Evolutionary conservation across 2,888 invertebrate species (phyloP).

Genomic region (Campoplex capitator): DNA sequence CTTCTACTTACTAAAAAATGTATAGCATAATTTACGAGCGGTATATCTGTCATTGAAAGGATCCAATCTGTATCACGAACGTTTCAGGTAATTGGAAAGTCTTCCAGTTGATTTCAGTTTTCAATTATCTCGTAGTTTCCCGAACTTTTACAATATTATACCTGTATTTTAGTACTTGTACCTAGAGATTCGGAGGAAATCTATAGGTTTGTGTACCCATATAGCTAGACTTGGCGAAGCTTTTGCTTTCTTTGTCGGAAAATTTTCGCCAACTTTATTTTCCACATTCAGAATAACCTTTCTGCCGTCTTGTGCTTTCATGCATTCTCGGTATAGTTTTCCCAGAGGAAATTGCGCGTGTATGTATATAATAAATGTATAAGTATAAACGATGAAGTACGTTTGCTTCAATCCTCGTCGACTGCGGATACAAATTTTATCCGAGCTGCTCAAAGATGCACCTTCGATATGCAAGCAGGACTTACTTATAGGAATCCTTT

Average conservation of each 20-base stretch:
- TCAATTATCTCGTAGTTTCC: slow-evolving; percentile 52
- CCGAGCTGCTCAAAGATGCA: slow-evolving; percentile 43
- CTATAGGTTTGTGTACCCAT: slow-evolving; percentile 29
- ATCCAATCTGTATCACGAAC: slow-evolving; percentile 2
- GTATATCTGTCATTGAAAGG: slow-evolving; percentile 10
- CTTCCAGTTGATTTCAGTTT: slow-evolving; percentile 57
- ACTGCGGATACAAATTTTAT: slow-evolving; percentile 60
- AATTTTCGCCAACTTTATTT: slow-evolving; percentile 63
- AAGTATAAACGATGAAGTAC: slow-evolving; percentile 17
- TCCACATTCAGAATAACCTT: slow-evolving; percentile 36
- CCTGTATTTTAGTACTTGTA: background rate
- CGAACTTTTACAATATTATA: slow-evolving; percentile 40
- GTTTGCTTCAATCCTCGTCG: slow-evolving; percentile 37
- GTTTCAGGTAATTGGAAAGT: slow-evolving; percentile 18
- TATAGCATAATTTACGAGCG: slow-evolving; percentile 16
- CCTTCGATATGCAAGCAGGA: slow-evolving; percentile 19
- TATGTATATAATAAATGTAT: background rate
- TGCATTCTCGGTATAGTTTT: slow-evolving; percentile 39
- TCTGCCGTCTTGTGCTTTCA: slow-evolving; percentile 30
- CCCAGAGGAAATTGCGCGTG: slow-evolving; percentile 9
- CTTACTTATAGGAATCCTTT: slow-evolving; percentile 1
- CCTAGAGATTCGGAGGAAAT: slow-evolving; percentile 10
- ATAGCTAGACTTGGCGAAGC: slow-evolving; percentile 46
- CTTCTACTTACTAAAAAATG: background rate
- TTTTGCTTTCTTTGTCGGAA: slow-evolving; percentile 51